Evolutionary conservation across 1,140 invertebrate genomes (phyloP).

Genomic region (Batillaria attramentaria): DNA sequence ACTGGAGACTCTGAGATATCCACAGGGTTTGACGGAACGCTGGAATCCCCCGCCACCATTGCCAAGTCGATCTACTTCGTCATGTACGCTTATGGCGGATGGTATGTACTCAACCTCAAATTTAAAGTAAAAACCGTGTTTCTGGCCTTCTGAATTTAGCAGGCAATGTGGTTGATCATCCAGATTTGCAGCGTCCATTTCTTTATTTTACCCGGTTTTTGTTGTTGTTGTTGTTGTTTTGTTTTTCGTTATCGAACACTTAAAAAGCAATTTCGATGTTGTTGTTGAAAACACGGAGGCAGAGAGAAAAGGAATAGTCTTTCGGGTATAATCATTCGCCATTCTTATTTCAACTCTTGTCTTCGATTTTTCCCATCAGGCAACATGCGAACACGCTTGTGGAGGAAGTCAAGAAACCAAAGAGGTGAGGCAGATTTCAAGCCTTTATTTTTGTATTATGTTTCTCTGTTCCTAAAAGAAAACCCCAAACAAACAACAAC

Average conservation of each 20-base stretch:
- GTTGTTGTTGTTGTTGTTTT: neutral
- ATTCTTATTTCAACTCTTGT: neutral
- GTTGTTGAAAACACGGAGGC: neutral
- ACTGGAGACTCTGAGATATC: conserved; percentile 68
- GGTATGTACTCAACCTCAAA: conserved; percentile 51
- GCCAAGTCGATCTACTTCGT: conserved; percentile 73
- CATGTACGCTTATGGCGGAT: conserved; percentile 73
- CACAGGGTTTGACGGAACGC: conserved; percentile 70
- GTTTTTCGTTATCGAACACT: neutral
- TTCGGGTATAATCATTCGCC: too few relatives aligned
- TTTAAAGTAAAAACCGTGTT: too few relatives aligned
- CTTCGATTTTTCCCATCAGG: neutral
- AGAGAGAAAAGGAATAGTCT: neutral
- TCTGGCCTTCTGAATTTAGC: too few relatives aligned
- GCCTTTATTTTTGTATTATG: too few relatives aligned
- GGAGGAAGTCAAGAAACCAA: neutral
- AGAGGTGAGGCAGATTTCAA: too few relatives aligned
- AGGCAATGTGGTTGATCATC: too few relatives aligned
- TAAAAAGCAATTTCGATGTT: neutral
- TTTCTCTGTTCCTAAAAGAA: neutral
- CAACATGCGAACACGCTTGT: neutral
- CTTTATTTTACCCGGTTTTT: neutral
- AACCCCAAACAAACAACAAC: neutral
- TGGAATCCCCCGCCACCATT: conserved; percentile 63
- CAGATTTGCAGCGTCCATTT: too few relatives aligned